These are phyloP conservation scores for Clarias platycephalus DNA, from an alignment of 2,797 vertebrate genomes.

Conservation along the genomic window DNA sequence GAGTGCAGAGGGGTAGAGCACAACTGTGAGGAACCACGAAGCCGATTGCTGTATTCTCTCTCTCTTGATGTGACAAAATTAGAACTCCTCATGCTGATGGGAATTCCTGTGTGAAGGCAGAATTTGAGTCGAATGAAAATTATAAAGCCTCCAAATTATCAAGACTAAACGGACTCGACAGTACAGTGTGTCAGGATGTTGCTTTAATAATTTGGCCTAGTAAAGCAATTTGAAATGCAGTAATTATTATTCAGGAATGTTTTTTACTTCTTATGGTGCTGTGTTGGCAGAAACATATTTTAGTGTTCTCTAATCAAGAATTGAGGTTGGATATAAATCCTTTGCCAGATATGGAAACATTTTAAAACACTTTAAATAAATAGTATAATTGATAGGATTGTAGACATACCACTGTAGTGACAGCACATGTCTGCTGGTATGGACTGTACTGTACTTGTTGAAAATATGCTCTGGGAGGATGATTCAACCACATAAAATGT, in stretches of 20 bases:
- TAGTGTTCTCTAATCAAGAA: background rate
- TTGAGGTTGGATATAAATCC: background rate
- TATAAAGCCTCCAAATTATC: background rate
- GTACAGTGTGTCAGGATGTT: background rate
- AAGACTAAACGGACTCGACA: constrained; percentile 18
- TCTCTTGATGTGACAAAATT: constrained; percentile 39
- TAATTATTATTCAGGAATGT: background rate
- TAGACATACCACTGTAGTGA: background rate
- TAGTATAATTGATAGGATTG: background rate
- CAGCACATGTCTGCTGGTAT: constrained; percentile 7
- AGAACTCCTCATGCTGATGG: constrained; percentile 27
- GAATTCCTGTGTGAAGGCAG: constrained; percentile 11
- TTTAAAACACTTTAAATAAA: background rate
- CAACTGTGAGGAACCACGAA: constrained; percentile 58
- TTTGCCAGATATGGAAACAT: background rate
- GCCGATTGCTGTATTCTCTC: constrained; percentile 32
- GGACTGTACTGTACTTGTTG: background rate
- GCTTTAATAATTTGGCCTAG: background rate
- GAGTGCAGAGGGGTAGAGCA: constrained; percentile 50
- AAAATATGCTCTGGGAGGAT: background rate
- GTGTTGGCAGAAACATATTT: background rate
- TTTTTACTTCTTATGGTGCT: background rate
- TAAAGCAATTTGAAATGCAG: background rate
- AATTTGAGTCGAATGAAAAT: constrained; percentile 20
- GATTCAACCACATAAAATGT: constrained; percentile 22